A percentile compares a stretch with the other conserved stretches of the same genome.
Evolutionary conservation across 2,797 vertebrate species (phyloP).

Genomic region (Glossophaga mutica): DNA sequence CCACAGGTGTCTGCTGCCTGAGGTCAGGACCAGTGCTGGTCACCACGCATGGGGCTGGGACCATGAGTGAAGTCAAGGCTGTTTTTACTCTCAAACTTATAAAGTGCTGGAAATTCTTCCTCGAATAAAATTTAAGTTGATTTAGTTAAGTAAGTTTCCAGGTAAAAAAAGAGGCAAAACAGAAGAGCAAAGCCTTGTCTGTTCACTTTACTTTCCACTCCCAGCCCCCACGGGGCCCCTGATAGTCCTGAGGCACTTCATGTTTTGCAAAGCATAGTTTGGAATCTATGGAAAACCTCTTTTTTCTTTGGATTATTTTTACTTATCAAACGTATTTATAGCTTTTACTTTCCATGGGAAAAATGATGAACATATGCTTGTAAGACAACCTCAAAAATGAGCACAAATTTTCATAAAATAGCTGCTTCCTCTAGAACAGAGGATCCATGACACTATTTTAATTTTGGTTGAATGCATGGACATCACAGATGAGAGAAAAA

Average conservation of each 20-base stretch:
- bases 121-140: not conserved
- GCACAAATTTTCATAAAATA: not conserved
- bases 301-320: not conserved
- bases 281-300: not conserved
- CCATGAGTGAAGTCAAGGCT: not conserved
- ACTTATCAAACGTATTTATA: not conserved
- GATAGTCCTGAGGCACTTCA: fast-evolving
- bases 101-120: not conserved
- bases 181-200: not conserved
- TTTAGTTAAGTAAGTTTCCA: not conserved
- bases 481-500: not conserved
- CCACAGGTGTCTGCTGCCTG: not conserved
- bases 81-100: not conserved
- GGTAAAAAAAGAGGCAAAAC: not conserved
- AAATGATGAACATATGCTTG: not conserved
- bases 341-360: not conserved
- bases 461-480: not conserved
- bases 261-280: not conserved
- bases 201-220: not conserved
- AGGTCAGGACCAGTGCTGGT: fast-evolving
- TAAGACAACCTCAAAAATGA: not conserved
- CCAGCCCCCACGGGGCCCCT: not conserved
- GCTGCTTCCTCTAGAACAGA: not conserved
- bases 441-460: not conserved
- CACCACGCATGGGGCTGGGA: no score